Conservation (phyloP, 1,140 invertebrate species). For the Olivierus martensii region DNA sequence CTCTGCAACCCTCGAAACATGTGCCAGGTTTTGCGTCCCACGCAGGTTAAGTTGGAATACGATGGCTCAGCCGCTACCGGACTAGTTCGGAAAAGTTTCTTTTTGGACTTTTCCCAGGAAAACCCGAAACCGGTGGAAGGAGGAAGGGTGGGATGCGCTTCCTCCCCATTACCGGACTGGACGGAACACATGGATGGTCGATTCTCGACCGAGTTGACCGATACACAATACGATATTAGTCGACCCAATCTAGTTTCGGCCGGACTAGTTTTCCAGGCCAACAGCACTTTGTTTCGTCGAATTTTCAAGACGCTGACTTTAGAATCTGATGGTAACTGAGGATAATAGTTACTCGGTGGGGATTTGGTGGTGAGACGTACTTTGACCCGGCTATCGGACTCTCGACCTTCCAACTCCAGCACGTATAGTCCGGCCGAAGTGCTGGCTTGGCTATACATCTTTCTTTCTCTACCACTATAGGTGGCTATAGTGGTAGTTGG, state of each 20-base stretch:
- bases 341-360: conserved; percentile 9
- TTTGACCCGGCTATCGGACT: conserved; percentile 16
- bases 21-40: conserved; percentile 25
- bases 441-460: conserved; percentile 16
- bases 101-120: conserved; percentile 19
- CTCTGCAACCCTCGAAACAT: conserved; percentile 22
- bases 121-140: conserved; percentile 22
- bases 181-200: conserved; percentile 24
- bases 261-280: conserved; percentile 22
- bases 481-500: conserved; percentile 1
- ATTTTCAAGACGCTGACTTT: conserved; percentile 17
- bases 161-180: too few species aligned
- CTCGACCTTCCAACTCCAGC: conserved; percentile 18
- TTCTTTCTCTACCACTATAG: conserved; percentile 16
- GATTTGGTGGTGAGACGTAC: conserved; percentile 19
- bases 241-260: not conserved
- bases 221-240: conserved; percentile 25
- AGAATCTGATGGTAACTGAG: conserved; percentile 20
- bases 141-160: conserved; percentile 17
- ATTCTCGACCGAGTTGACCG: conserved; percentile 21
- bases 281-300: conserved; percentile 10
- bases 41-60: conserved; percentile 9
- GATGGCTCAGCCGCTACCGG: too few species aligned
- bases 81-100: not conserved
- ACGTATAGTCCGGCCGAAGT: conserved; percentile 20